These are phyloP conservation scores for Alviniconcha marisindica DNA, from an alignment of 1,140 invertebrate genomes.

Conservation along the genomic window DNA sequence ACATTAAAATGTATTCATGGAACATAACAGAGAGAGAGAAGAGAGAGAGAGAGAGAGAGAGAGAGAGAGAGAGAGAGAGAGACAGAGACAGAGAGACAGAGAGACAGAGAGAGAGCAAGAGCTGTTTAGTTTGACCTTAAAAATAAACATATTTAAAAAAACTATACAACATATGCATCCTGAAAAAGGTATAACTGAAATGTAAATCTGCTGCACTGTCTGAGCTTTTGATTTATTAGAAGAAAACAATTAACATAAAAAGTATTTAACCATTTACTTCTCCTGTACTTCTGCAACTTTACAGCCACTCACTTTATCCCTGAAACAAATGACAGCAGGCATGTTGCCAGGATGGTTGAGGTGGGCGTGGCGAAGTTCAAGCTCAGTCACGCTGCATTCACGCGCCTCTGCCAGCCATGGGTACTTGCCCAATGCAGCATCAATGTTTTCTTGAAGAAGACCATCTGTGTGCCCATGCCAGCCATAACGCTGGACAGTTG, in stretches of 20 bases:
- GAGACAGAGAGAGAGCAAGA: constrained; percentile 1
- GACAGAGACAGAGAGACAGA: constrained; percentile 13
- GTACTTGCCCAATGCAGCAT: constrained; percentile 64
- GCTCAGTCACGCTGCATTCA: constrained; percentile 70
- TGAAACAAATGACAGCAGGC: constrained; percentile 67
- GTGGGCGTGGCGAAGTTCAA: constrained; percentile 71
- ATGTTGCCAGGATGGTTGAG: constrained; percentile 67
- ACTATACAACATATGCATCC: not conserved
- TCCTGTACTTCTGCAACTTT: no score
- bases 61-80: constrained; percentile 11
- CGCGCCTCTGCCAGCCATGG: constrained; percentile 65
- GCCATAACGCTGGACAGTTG: constrained; percentile 65
- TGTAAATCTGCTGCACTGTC: no score
- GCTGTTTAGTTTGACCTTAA: no score
- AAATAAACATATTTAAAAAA: not conserved
- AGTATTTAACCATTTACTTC: no score
- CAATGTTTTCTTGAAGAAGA: constrained; percentile 68
- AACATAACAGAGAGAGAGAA: no score
- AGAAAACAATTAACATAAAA: no score
- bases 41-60: constrained; percentile 31
- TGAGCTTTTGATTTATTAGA: no score
- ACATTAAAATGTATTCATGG: no score
- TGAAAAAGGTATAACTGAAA: constrained; percentile 12
- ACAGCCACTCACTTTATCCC: constrained; percentile 64
- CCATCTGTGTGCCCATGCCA: constrained; percentile 68